Evolutionary conservation across 1,140 invertebrate species (phyloP).

Genomic region (Coenobita brevimanus): DNA sequence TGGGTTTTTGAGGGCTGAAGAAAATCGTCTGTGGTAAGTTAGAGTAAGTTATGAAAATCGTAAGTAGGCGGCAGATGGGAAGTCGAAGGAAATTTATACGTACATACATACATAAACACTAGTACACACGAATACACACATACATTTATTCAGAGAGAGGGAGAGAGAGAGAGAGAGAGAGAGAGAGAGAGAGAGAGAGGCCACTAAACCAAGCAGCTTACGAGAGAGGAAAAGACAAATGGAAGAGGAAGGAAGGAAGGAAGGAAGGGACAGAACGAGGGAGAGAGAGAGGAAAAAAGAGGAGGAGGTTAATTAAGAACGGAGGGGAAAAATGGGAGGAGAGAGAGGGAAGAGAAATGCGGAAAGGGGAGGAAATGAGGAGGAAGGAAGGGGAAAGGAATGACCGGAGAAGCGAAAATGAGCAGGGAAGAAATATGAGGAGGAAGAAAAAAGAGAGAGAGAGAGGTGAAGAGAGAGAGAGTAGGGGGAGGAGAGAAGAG

Average conservation of each 20-base stretch:
- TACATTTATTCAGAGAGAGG: not conserved
- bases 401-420: not conserved
- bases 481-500: not conserved
- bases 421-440: not conserved
- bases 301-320: no score
- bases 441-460: constrained; percentile 9
- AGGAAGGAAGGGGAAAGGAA: no score
- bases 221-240: no score
- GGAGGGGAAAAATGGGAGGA: no score
- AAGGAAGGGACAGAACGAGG: no score
- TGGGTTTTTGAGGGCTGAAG: no score
- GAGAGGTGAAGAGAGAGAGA: constrained; percentile 5
- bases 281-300: constrained; percentile 8
- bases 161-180: constrained; percentile 11
- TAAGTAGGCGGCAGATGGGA: no score
- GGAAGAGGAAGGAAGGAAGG: no score
- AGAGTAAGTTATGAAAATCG: no score
- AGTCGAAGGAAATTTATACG: not conserved
- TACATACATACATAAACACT: constrained; percentile 2
- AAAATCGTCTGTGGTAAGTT: no score
- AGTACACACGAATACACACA: not conserved
- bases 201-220: no score
- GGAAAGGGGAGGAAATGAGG: not conserved
- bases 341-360: not conserved
- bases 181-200: constrained; percentile 20